Conservation (phyloP, 1,140 invertebrate genomes). For the Ephestia elutella region DNA sequence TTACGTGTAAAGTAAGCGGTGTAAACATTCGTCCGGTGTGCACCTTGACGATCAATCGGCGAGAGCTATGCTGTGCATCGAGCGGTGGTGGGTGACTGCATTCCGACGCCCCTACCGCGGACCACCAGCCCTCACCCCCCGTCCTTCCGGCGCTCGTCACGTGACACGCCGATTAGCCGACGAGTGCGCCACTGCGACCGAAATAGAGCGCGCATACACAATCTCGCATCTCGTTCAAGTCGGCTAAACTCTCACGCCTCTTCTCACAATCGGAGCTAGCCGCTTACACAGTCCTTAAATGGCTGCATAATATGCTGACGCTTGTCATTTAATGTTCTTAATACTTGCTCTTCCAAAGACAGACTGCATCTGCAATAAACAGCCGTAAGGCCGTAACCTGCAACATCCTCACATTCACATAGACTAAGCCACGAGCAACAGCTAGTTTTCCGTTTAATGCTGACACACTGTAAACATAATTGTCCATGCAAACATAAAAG, state of each 20-base stretch:
- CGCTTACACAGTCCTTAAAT: conserved; percentile 22
- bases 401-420: no score
- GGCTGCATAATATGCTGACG: no score
- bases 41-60: conserved; percentile 63
- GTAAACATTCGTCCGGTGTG: conserved; percentile 6
- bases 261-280: conserved; percentile 39
- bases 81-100: conserved; percentile 70
- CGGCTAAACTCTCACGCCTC: conserved; percentile 56
- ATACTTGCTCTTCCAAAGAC: no score
- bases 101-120: conserved; percentile 52
- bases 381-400: no score
- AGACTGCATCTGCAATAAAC: no score
- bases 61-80: conserved; percentile 54
- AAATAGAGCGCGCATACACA: conserved; percentile 68
- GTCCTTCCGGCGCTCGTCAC: conserved; percentile 68
- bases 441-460: no score
- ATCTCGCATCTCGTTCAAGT: conserved; percentile 61
- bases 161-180: conserved; percentile 69
- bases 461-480: no score
- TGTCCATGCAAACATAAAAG: no score
- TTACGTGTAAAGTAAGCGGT: not conserved
- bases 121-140: conserved; percentile 60
- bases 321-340: no score
- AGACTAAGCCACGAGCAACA: no score
- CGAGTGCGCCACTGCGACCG: conserved; percentile 64